Conservation (phyloP, 2,888 invertebrate species). For the Agriopis marginaria region DNA sequence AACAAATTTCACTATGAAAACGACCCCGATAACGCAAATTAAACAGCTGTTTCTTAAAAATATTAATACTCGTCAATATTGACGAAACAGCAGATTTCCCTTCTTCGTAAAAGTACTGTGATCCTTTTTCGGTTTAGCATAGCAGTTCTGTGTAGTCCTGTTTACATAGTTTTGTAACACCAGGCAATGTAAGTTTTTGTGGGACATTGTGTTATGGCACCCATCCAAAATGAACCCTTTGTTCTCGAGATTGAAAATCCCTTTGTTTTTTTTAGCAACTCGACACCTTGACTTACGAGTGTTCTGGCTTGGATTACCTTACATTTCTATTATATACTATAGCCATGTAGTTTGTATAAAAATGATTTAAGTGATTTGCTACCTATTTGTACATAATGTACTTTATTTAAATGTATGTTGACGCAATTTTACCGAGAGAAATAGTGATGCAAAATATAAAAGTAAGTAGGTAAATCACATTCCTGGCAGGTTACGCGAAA, state of each 20-base stretch:
- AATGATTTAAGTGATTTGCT: not conserved
- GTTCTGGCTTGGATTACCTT: conserved; percentile 30
- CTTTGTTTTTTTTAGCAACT: conserved; percentile 55
- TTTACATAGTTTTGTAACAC: conserved; percentile 31
- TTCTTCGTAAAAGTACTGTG: not conserved
- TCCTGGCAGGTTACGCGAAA: conserved; percentile 25
- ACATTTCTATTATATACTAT: not conserved
- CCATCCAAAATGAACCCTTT: conserved; percentile 53
- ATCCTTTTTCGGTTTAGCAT: not conserved
- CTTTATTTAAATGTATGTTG: not conserved
- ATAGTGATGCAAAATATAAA: not conserved
- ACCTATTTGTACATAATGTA: not conserved
- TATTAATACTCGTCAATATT: too few relatives aligned
- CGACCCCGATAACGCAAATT: not conserved
- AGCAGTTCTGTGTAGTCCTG: conserved; percentile 1
- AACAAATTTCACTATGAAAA: not conserved
- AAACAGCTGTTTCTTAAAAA: too few relatives aligned
- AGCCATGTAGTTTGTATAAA: conserved; percentile 5
- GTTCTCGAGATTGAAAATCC: conserved; percentile 50
- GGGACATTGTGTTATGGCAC: conserved; percentile 41
- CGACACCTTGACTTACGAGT: conserved; percentile 49
- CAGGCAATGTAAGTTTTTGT: conserved; percentile 27
- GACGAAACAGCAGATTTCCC: too few relatives aligned
- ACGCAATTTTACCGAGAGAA: not conserved
- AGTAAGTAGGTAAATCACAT: not conserved